A percentile compares a stretch with the other conserved stretches of the same genome.
phyloP scores from a whole-genome alignment of 2,888 invertebrate species.

The Actias luna region DNA sequence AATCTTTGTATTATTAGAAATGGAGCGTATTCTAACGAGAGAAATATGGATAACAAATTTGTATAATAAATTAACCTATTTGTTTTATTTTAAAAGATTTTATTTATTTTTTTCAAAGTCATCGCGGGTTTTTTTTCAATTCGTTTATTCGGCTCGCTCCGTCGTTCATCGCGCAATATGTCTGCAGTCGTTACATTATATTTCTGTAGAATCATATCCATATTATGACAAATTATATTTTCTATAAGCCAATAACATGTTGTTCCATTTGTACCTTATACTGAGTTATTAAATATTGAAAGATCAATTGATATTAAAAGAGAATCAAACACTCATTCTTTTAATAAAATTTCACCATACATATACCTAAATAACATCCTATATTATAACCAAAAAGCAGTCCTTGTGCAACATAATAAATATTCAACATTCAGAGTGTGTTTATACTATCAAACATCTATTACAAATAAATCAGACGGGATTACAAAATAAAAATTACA shows the following conservation, averaged over 20 bases:
- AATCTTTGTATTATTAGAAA: constrained; percentile 80
- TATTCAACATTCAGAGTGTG: neutral
- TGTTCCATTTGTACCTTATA: constrained; percentile 76
- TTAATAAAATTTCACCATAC: constrained; percentile 53
- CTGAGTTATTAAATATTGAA: constrained; percentile 62
- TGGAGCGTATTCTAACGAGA: constrained; percentile 80
- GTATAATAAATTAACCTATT: constrained; percentile 81
- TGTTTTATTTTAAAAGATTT: constrained; percentile 75
- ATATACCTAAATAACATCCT: neutral
- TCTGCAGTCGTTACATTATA: constrained; percentile 66
- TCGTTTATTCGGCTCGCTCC: constrained; percentile 36
- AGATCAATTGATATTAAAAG: constrained; percentile 67
- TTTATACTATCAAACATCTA: too few relatives aligned
- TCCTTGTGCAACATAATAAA: neutral
- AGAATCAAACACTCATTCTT: constrained; percentile 59
- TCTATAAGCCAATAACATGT: constrained; percentile 70
- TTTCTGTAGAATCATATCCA: constrained; percentile 67
- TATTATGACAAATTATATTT: constrained; percentile 75
- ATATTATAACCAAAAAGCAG: neutral
- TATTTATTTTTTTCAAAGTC: constrained; percentile 42
- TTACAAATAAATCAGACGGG: too few relatives aligned
- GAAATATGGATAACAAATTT: constrained; percentile 81
- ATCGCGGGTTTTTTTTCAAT: constrained; percentile 23
- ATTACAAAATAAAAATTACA: too few relatives aligned
- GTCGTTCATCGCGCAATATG: constrained; percentile 40